phyloP scores from a whole-genome alignment of 2,888 invertebrate genomes.

The Metopia argyrocephala region DNA sequence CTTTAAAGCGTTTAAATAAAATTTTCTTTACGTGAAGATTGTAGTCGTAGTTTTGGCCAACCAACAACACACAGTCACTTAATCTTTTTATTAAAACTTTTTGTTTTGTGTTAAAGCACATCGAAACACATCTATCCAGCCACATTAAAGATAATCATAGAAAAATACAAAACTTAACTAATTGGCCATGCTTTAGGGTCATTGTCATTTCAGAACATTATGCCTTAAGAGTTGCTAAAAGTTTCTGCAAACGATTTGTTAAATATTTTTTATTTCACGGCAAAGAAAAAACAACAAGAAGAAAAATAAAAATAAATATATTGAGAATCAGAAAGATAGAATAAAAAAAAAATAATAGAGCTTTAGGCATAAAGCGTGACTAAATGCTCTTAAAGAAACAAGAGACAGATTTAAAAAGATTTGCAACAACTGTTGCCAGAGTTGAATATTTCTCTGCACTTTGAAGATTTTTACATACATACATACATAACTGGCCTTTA shows the following conservation, averaged over 20 bases:
- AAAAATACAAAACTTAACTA: constrained; percentile 69
- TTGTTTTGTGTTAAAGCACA: constrained; percentile 1
- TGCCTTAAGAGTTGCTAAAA: constrained; percentile 48
- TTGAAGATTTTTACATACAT: neutral
- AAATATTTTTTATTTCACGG: constrained; percentile 46
- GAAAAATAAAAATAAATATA: neutral
- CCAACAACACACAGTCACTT: neutral
- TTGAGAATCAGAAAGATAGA: neutral
- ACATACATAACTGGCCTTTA: neutral
- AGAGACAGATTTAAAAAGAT: constrained; percentile 48
- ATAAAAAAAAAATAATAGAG: constrained; percentile 33
- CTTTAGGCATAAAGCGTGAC: constrained; percentile 62
- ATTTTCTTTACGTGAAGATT: constrained; percentile 55
- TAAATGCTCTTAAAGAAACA: constrained; percentile 40
- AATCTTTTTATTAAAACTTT: constrained; percentile 3
- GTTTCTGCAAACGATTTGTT: constrained; percentile 48
- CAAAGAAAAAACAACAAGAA: constrained; percentile 17
- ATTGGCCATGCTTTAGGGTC: constrained; percentile 76
- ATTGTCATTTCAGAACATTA: constrained; percentile 69
- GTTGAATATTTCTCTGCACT: neutral
- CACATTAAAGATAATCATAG: constrained; percentile 56
- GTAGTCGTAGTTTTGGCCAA: constrained; percentile 9
- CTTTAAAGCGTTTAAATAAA: constrained; percentile 49
- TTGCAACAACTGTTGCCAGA: neutral
- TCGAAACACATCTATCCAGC: neutral